Conservation (phyloP, 2,113 vertebrate species). For the Microtus ochrogaster region DNA sequence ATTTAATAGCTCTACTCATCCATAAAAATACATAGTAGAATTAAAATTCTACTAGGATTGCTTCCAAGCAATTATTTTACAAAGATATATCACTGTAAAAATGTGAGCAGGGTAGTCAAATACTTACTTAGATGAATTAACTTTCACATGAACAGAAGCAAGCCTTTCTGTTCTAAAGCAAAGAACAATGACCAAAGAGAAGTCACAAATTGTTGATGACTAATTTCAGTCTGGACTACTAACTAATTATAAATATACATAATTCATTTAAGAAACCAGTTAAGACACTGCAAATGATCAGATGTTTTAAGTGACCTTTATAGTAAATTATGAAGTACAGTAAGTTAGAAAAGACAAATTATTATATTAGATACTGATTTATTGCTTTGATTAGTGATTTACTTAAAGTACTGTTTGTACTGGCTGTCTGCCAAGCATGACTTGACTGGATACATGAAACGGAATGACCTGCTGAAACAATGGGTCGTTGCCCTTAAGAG, state of each 20-base stretch:
- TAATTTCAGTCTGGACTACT: slow-evolving; percentile 32
- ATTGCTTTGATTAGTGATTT: not conserved
- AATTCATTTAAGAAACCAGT: not conserved
- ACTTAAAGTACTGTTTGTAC: not conserved
- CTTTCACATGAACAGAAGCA: not conserved
- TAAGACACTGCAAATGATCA: not conserved
- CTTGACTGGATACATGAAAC: not conserved
- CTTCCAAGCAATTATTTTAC: not conserved
- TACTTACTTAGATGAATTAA: slow-evolving; percentile 12
- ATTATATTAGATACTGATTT: not conserved
- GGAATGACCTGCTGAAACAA: not conserved
- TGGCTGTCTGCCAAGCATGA: not conserved
- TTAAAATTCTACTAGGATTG: slow-evolving; percentile 18
- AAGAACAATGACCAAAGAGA: not conserved
- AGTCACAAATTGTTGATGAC: not conserved
- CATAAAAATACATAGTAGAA: slow-evolving; percentile 34
- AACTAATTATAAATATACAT: not conserved
- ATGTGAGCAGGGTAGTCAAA: not conserved
- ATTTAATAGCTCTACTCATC: not conserved
- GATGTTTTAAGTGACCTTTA: not conserved
- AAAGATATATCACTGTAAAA: not conserved
- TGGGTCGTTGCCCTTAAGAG: not conserved
- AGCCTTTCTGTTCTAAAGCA: not conserved
- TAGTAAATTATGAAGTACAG: not conserved
- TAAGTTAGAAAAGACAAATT: not conserved